Evolutionary conservation across 2,797 vertebrate species (phyloP).

Genomic region (Pseudochirops cupreus): DNA sequence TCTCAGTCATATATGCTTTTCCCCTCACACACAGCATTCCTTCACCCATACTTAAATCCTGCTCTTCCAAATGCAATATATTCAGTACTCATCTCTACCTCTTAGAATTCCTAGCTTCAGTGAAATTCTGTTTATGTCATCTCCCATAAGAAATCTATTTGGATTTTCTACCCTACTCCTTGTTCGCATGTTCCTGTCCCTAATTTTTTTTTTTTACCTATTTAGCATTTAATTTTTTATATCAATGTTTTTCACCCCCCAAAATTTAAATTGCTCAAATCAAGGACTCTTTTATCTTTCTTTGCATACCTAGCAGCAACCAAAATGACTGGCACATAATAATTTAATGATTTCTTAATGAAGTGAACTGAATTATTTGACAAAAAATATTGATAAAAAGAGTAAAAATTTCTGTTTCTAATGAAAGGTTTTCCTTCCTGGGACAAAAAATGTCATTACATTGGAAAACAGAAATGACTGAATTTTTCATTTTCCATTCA

Average conservation of each 20-base stretch:
- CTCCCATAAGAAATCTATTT: background rate
- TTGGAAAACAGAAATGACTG: background rate
- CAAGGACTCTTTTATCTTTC: background rate
- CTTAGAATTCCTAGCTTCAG: background rate
- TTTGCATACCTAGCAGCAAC: background rate
- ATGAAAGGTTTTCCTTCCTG: background rate
- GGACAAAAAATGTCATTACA: no score
- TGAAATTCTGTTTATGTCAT: background rate
- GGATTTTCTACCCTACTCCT: background rate
- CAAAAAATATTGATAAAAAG: background rate
- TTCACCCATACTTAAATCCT: no score
- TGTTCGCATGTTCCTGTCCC: background rate
- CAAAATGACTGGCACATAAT: rapidly evolving
- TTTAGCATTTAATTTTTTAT: background rate
- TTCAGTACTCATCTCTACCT: background rate
- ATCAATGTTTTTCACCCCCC: background rate
- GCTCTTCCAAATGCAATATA: no score
- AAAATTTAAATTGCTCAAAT: background rate
- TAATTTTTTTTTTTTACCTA: background rate
- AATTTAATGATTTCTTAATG: background rate
- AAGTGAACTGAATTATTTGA: background rate
- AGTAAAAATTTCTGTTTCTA: background rate
- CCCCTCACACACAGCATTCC: background rate
- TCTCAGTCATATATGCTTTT: background rate
- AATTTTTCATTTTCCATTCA: background rate